Evolutionary conservation across 1,140 invertebrate genomes (phyloP), one percentile per base, ranked within the genome.

Genomic region (Heliconius melpomene): DNA sequence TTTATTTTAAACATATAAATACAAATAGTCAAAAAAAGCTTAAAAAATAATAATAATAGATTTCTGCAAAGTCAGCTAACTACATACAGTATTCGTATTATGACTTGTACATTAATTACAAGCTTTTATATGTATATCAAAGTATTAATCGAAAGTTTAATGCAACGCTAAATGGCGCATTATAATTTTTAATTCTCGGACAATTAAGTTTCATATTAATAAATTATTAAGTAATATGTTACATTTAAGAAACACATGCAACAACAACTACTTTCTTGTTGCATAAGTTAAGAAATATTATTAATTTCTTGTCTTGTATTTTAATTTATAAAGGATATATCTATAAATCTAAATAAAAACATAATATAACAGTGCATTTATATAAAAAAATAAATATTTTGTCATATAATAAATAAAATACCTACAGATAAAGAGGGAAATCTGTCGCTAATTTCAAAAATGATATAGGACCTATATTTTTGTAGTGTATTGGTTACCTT

Each of bases 231-330:
- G 38, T 71, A 75, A 79, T 46, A 46, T 66, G 11, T 54, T 29
- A 29, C 26, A 36, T 75, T 75, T 54, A n/a, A 11, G n/a, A 71
- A 79, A 77, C 60, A 77, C 74, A 70, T 71, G 72, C 6, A n/a
- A 66, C 70, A 76, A 36, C 6, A 36, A 36, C 32, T 36, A 79
- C 78, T 82, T 82, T 82, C 81, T 72, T 46, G 23, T 82, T 82
- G 73, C 50, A 77, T 82, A 82, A 82, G 54, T 46, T 18, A 57
- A 57, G 54, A 57, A 57, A 57, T n/a, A n/a, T 52, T 52, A 7
- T 18, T 1, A 20, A 7, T 52, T 18, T 52, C 1, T 52, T 52
- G 6, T 20, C 20, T 46, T 46, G 40, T 46, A 46, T 46, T 46
- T 29, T 29, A 1, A 29, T 29, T 29, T 29, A 29, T 1, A 1